phyloP scores from a whole-genome alignment of 2,888 invertebrate genomes.

The Phaonia tiefii region DNA sequence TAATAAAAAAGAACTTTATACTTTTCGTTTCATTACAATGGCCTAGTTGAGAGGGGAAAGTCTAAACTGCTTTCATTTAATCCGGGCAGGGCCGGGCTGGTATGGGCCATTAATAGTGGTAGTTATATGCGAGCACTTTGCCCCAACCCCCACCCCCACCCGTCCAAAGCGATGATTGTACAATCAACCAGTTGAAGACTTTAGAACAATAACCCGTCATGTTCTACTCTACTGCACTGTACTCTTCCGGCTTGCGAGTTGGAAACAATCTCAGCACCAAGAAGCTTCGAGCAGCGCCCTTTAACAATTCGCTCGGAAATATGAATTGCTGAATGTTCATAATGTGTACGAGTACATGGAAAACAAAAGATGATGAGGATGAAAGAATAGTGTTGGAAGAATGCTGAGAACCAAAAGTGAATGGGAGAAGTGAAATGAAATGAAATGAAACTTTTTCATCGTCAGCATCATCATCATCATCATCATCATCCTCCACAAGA shows the following conservation, averaged over 20 bases:
- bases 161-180: background rate
- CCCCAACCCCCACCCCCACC: background rate
- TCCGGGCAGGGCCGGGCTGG: background rate
- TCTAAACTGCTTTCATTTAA: background rate
- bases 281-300: background rate
- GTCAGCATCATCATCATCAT: no score
- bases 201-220: slow-evolving; percentile 46
- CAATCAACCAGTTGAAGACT: slow-evolving; percentile 48
- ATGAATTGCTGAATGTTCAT: background rate
- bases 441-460: slow-evolving; percentile 56
- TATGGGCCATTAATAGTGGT: background rate
- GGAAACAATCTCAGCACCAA: background rate
- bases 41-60: background rate
- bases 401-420: slow-evolving; percentile 15
- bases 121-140: background rate
- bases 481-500: slow-evolving; percentile 16
- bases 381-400: slow-evolving; percentile 49
- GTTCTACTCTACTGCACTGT: background rate
- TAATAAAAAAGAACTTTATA: slow-evolving; percentile 7
- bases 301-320: background rate
- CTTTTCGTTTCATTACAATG: background rate
- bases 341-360: no score
- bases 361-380: slow-evolving; percentile 7
- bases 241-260: slow-evolving; percentile 4
- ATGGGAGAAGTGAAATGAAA: background rate